A percentile compares a stretch with the other conserved stretches of the same genome.
These are phyloP conservation scores for Neogobius melanostomus DNA, from an alignment of 2,113 vertebrate genomes.

Conservation along the genomic window DNA sequence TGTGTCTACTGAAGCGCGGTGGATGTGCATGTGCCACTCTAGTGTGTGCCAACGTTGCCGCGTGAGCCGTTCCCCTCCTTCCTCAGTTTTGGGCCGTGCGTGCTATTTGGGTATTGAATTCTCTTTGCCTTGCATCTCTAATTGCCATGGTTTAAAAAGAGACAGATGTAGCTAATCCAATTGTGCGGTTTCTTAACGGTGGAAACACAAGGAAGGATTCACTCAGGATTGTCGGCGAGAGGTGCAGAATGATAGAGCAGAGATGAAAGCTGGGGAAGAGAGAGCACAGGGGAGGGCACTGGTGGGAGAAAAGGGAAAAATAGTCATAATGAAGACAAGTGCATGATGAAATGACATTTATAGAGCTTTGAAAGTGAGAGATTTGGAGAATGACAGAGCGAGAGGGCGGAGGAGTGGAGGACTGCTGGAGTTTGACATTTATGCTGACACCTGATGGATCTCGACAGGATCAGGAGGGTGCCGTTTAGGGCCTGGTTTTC, in stretches of 20 bases:
- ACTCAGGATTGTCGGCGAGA: slow-evolving; percentile 52
- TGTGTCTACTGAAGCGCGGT: slow-evolving; percentile 12
- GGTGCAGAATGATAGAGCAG: slow-evolving; percentile 57
- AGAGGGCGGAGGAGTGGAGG: slow-evolving; percentile 52
- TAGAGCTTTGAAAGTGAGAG: slow-evolving; percentile 66
- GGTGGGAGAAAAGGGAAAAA: slow-evolving; percentile 41
- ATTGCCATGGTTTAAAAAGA: slow-evolving; percentile 76
- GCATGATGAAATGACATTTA: slow-evolving; percentile 78
- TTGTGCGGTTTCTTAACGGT: slow-evolving; percentile 71
- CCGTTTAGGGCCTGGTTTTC: slow-evolving; percentile 29
- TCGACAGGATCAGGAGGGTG: slow-evolving; percentile 48
- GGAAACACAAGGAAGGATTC: slow-evolving; percentile 65
- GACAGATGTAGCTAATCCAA: slow-evolving; percentile 78
- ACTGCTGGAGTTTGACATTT: slow-evolving; percentile 69
- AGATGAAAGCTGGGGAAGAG: slow-evolving; percentile 61
- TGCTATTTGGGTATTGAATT: slow-evolving; percentile 59
- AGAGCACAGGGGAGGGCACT: slow-evolving; percentile 57
- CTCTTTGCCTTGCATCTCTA: slow-evolving; percentile 66
- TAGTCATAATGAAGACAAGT: slow-evolving; percentile 72
- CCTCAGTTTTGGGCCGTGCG: slow-evolving; percentile 26
- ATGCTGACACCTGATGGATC: slow-evolving; percentile 57
- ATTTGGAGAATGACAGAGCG: slow-evolving; percentile 47
- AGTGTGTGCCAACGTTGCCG: slow-evolving; percentile 45
- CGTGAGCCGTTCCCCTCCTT: slow-evolving; percentile 12
- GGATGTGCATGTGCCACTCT: slow-evolving; percentile 29